phyloP scores from a whole-genome alignment of 2,113 vertebrate species.

The Desmodus rotundus region DNA sequence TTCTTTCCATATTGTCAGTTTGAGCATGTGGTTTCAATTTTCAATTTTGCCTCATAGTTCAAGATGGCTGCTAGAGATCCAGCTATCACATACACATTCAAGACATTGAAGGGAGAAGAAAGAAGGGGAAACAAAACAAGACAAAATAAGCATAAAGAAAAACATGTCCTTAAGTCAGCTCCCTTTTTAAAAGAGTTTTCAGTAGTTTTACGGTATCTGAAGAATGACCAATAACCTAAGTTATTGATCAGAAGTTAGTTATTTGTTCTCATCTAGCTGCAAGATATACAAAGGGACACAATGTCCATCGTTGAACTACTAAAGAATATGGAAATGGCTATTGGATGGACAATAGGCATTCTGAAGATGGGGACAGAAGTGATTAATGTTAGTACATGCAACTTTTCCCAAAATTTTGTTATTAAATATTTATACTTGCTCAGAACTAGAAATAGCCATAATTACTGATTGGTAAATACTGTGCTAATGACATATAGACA shows the following conservation, averaged over 20 bases:
- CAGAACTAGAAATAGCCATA: neutral
- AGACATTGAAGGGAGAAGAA: neutral
- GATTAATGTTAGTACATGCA: neutral
- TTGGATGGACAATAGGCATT: neutral
- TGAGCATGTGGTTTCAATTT: neutral
- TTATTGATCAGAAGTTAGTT: neutral
- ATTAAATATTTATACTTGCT: neutral
- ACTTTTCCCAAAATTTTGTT: neutral
- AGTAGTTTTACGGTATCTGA: neutral
- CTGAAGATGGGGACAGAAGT: neutral
- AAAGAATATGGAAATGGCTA: neutral
- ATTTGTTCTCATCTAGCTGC: neutral
- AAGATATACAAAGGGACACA: neutral
- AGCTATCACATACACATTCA: neutral
- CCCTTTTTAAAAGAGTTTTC: neutral
- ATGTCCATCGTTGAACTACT: neutral
- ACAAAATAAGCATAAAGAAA: neutral
- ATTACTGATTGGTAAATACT: neutral
- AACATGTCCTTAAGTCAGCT: neutral
- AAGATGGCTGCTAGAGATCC: neutral
- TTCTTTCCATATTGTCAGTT: neutral
- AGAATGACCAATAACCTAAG: neutral
- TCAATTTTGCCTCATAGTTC: neutral
- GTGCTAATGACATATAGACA: neutral
- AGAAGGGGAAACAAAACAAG: neutral